These are phyloP conservation scores for Achroia grisella DNA, from an alignment of 1,140 invertebrate species.

Conservation along the genomic window DNA sequence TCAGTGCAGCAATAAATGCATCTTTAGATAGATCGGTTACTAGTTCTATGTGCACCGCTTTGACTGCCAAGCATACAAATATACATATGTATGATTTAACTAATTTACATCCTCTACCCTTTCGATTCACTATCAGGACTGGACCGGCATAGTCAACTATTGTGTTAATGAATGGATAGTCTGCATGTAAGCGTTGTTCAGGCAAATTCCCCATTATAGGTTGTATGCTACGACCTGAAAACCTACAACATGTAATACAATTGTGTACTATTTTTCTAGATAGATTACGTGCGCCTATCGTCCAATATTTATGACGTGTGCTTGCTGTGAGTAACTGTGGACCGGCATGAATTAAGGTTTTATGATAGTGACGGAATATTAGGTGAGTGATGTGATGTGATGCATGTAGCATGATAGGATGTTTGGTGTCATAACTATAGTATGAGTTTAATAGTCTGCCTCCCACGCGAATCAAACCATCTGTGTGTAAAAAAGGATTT, in stretches of 20 bases:
- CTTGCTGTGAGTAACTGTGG: too few species aligned
- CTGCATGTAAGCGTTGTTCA: too few species aligned
- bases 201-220: too few species aligned
- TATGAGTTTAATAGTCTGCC: constrained; percentile 16
- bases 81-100: constrained; percentile 22
- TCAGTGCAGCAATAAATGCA: constrained; percentile 20
- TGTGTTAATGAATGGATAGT: too few species aligned
- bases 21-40: constrained; percentile 18
- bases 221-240: too few species aligned
- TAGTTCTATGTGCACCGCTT: constrained; percentile 35
- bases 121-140: too few species aligned
- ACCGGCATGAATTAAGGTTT: constrained; percentile 14
- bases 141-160: too few species aligned
- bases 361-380: constrained; percentile 16
- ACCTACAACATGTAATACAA: too few species aligned
- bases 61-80: constrained; percentile 23
- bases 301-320: too few species aligned
- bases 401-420: constrained; percentile 15
- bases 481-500: too few species aligned
- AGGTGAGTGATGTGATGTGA: constrained; percentile 15
- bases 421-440: constrained; percentile 13
- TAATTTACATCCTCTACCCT: constrained; percentile 17
- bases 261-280: too few species aligned
- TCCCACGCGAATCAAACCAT: constrained; percentile 15
- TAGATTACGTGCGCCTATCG: too few species aligned